Evolutionary conservation across 1,140 invertebrate genomes (phyloP).

Genomic region (Drosophila subpulchrella): DNA sequence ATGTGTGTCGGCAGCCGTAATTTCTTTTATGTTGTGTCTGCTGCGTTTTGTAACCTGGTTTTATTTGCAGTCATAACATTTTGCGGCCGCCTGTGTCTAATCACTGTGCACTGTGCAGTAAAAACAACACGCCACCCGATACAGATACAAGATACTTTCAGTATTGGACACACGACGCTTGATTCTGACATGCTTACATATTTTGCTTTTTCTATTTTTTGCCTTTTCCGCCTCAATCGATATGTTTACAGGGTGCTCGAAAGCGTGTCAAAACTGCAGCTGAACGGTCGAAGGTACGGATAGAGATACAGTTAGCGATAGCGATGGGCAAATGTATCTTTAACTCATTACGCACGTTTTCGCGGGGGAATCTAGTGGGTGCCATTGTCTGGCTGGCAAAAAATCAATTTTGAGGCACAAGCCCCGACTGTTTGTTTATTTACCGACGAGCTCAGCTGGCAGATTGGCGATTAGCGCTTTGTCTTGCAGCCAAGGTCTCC

Average conservation of each 20-base stretch:
- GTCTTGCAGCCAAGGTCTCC: constrained; percentile 32
- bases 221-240: constrained; percentile 59
- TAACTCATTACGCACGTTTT: constrained; percentile 45
- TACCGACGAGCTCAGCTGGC: constrained; percentile 36
- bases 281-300: constrained; percentile 12
- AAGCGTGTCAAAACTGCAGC: constrained; percentile 19
- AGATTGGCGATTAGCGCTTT: constrained; percentile 41
- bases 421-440: constrained; percentile 28
- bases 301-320: constrained; percentile 30
- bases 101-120: constrained; percentile 50
- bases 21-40: constrained; percentile 71
- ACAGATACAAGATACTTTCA: constrained; percentile 72
- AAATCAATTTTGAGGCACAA: constrained; percentile 44
- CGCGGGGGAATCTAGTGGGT: constrained; percentile 34
- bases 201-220: constrained; percentile 42
- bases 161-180: constrained; percentile 69
- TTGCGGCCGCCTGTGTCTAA: constrained; percentile 67
- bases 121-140: constrained; percentile 24
- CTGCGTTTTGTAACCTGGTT: constrained; percentile 80
- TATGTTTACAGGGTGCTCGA: constrained; percentile 61
- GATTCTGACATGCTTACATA: constrained; percentile 74
- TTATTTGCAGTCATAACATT: constrained; percentile 79
- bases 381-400: constrained; percentile 29
- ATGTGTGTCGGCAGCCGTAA: constrained; percentile 64
- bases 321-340: constrained; percentile 38